A percentile compares a stretch with the other conserved stretches of the same genome.
phyloP scores from a whole-genome alignment of 2,113 vertebrate genomes.

The Psammodynastes pulverulentus region DNA sequence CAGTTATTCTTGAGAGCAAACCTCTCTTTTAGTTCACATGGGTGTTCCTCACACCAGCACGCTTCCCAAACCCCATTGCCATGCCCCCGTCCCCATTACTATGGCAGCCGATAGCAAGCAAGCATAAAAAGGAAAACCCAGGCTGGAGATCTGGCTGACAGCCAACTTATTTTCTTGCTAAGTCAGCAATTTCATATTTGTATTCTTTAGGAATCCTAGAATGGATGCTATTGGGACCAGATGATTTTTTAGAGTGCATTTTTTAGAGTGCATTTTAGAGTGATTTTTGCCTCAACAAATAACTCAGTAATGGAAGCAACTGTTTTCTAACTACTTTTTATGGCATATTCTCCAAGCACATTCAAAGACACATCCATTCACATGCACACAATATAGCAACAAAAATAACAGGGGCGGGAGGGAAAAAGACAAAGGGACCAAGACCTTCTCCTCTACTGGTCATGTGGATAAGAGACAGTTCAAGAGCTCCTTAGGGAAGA shows the following conservation, averaged over 20 bases:
- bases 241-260: not conserved
- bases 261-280: not conserved
- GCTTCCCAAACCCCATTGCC: too few relatives aligned
- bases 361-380: not conserved
- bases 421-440: not conserved
- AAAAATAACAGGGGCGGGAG: not conserved
- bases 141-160: not conserved
- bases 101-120: too few relatives aligned
- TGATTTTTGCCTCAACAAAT: not conserved
- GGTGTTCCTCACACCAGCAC: too few relatives aligned
- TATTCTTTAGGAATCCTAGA: not conserved
- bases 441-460: not conserved
- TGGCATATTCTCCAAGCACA: not conserved
- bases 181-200: not conserved
- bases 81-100: too few relatives aligned
- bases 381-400: not conserved
- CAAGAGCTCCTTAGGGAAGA: not conserved
- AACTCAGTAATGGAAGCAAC: not conserved
- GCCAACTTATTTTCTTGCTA: not conserved
- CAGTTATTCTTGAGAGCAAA: too few relatives aligned
- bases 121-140: too few relatives aligned
- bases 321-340: not conserved
- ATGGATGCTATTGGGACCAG: not conserved
- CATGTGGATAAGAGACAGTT: not conserved
- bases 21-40: too few relatives aligned